Percentiles rank a stretch among this genome's conserved stretches.
phyloP scores from a whole-genome alignment of 2,888 invertebrate genomes.

The Heliothis peltigera region DNA sequence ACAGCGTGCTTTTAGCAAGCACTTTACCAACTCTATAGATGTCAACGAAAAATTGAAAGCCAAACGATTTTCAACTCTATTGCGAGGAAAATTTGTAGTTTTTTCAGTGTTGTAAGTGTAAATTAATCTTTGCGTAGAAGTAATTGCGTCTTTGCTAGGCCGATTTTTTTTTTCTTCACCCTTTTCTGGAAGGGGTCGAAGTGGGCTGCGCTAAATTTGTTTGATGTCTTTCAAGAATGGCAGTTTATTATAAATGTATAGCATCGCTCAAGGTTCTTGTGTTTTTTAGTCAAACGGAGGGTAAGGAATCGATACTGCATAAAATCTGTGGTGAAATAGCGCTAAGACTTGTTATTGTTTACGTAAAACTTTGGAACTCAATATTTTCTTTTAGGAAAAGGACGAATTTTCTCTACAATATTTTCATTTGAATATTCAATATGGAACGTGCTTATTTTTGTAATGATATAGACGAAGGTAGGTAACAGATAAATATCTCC shows the following conservation, averaged over 20 bases:
- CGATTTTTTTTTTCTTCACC: conserved; percentile 77
- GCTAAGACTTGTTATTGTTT: neutral
- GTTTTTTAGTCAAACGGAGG: conserved; percentile 30
- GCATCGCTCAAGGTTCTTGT: conserved; percentile 42
- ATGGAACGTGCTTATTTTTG: no score
- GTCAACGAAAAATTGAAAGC: conserved; percentile 39
- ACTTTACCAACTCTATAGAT: conserved; percentile 66
- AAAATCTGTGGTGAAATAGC: conserved; percentile 21
- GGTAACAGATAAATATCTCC: no score
- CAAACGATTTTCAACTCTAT: conserved; percentile 69
- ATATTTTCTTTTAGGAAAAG: neutral
- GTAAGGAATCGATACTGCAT: conserved; percentile 29
- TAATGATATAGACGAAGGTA: no score
- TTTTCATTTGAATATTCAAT: no score
- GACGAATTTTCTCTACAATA: no score
- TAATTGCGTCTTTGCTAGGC: conserved; percentile 87
- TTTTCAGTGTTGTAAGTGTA: conserved; percentile 25
- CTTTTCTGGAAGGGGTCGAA: conserved; percentile 75
- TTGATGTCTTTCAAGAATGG: conserved; percentile 64
- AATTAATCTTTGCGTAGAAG: conserved; percentile 71
- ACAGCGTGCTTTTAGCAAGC: conserved; percentile 85
- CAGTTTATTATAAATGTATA: conserved; percentile 60
- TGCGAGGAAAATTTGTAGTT: conserved; percentile 4
- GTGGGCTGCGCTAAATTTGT: conserved; percentile 58
- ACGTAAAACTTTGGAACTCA: neutral